These are phyloP conservation scores for Sebastes alutus DNA, from an alignment of 2,797 vertebrate species.

Conservation along the genomic window DNA sequence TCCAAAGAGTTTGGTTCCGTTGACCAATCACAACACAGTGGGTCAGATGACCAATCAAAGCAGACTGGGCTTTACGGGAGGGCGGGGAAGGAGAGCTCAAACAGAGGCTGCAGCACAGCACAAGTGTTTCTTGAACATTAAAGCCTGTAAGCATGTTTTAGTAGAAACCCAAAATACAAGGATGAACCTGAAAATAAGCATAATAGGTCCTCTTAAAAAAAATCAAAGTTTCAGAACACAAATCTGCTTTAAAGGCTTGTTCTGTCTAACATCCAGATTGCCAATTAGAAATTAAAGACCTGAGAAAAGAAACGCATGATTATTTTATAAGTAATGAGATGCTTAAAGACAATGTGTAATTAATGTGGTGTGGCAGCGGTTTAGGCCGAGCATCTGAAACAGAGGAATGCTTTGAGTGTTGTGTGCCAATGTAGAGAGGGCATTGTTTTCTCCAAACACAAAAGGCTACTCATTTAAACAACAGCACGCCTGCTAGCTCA, in stretches of 20 bases:
- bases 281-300: constrained; percentile 9
- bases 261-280: neutral
- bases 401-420: constrained; percentile 31
- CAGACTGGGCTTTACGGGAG: too few relatives aligned
- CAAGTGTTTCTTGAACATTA: too few relatives aligned
- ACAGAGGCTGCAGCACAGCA: too few relatives aligned
- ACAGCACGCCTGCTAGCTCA: constrained; percentile 25
- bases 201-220: neutral
- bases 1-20: too few relatives aligned
- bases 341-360: constrained; percentile 28
- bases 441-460: constrained; percentile 62
- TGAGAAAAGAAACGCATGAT: neutral
- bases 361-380: constrained; percentile 22
- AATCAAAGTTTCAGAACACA: neutral
- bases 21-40: too few relatives aligned
- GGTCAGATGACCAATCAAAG: too few relatives aligned
- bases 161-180: too few relatives aligned
- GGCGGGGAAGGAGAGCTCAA: too few relatives aligned
- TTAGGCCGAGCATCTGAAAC: constrained; percentile 16
- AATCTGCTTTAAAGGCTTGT: neutral
- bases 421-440: constrained; percentile 34
- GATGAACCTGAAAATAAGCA: too few relatives aligned
- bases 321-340: constrained; percentile 30
- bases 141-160: too few relatives aligned
- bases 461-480: constrained; percentile 49